phyloP scores from a whole-genome alignment of 1,140 invertebrate species.

The Chionoecetes opilio region DNA sequence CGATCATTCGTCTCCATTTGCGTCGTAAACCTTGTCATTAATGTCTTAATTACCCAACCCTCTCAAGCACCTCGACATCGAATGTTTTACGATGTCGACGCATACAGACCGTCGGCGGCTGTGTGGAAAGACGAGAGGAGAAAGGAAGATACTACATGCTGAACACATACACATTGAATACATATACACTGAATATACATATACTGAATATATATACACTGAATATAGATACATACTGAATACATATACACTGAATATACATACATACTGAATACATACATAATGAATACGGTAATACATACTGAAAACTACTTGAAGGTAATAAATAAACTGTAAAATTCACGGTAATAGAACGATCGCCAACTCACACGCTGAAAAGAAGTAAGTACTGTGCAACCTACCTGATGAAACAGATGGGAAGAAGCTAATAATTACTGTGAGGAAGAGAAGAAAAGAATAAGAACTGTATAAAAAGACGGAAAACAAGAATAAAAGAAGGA shows the following conservation, averaged over 20 bases:
- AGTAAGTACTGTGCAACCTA: too few relatives aligned
- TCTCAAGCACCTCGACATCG: conserved; percentile 5
- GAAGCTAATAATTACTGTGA: too few relatives aligned
- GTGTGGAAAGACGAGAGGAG: not conserved
- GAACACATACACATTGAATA: not conserved
- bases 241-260: not conserved
- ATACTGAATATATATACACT: too few relatives aligned
- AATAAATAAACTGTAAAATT: too few relatives aligned
- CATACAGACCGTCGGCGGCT: not conserved
- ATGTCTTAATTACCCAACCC: conserved; percentile 5
- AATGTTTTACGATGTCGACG: conserved; percentile 3
- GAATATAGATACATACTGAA: too few relatives aligned
- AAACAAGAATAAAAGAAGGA: not conserved
- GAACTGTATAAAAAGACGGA: not conserved
- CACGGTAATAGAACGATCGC: too few relatives aligned
- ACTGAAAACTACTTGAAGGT: too few relatives aligned
- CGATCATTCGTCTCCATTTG: not conserved
- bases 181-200: too few relatives aligned
- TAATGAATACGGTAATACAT: too few relatives aligned
- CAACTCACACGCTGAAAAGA: too few relatives aligned
- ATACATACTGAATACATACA: not conserved
- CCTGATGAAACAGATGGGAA: too few relatives aligned
- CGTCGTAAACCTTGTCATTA: not conserved
- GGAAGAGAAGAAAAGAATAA: too few relatives aligned
- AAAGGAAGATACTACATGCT: not conserved